Evolutionary conservation across 2,797 vertebrate genomes (phyloP), one percentile per base, ranked within the genome.

Genomic region (Aphelocoma californica): DNA sequence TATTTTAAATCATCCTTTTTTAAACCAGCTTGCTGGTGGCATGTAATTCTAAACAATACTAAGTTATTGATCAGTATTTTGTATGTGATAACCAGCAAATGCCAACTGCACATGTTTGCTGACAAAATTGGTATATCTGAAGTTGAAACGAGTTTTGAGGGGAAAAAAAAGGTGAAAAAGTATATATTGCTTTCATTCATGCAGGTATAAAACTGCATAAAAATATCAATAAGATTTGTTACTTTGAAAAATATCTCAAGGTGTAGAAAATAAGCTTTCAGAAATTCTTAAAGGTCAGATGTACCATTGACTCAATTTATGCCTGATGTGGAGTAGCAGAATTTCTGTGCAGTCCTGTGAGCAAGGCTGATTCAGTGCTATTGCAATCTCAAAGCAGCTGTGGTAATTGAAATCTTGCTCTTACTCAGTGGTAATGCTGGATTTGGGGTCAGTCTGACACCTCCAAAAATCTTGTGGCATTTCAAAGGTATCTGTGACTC

Each of bases 381-480:
- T 73, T 92, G 89, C 88, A 86, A 34, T 83, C 38, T 81, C 34
- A 38, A 28, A 84, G 73, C 64, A 65, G 47, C 60, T 85, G 14
- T 62, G 69, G 28, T 61, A 40, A 82, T 79, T 86, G 86, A 75
- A 84, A 70, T 87, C 40, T 38, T 81, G 44, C 71, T 88, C 48
- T 66, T 91, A 56, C 18, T 86, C 60, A 50, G n/a, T 57, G 42
- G 4, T 82, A 45, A 29, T 86, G 53, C 65, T 73, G 29, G 36
- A 81, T 44, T 20, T 51, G 32, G 42, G 82, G 91, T 94, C 91
- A 81, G 66, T 58, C 89, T 95, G 92, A 93, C 78, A 57, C 42
- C 11, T 88, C 40, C n/a, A 58, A 29, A 86, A 86, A 29, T 54
- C 51, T 36, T 57, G 34, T 64, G 44, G 38, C 48, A 23, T 86